Percentiles rank a stretch among this genome's conserved stretches.
These are phyloP conservation scores for Ophion obscuratus DNA, from an alignment of 2,888 invertebrate species.

Conservation along the genomic window DNA sequence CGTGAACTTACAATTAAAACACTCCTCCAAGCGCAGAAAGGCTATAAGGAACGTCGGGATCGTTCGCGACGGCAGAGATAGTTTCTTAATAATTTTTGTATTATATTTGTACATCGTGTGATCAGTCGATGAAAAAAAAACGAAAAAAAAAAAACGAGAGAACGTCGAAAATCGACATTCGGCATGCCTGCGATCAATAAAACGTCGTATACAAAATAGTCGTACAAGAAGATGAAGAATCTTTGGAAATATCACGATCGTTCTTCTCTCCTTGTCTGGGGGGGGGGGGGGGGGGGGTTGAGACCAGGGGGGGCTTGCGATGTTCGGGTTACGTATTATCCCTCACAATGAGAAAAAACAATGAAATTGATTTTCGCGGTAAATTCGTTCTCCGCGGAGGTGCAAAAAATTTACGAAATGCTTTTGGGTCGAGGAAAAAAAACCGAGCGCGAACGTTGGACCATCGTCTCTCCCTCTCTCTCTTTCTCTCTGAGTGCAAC, in stretches of 20 bases:
- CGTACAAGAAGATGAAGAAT: conserved; percentile 46
- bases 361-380: conserved; percentile 19
- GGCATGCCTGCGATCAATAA: conserved; percentile 28
- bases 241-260: conserved; percentile 60
- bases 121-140: conserved; percentile 34
- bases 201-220: conserved; percentile 52
- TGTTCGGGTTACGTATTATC: conserved; percentile 28
- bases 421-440: conserved; percentile 13
- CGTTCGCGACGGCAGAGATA: conserved; percentile 21
- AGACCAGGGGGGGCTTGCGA: background rate
- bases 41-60: background rate
- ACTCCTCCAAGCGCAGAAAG: background rate
- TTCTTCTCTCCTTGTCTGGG: conserved; percentile 37
- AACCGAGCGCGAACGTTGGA: conserved; percentile 31
- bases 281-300: background rate
- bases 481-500: too few relatives aligned
- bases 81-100: conserved; percentile 54
- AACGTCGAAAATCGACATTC: conserved; percentile 39
- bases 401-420: conserved; percentile 24
- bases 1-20: conserved; percentile 10
- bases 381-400: conserved; percentile 17
- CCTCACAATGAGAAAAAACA: background rate
- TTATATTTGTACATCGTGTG: conserved; percentile 33
- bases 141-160: background rate
- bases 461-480: background rate